Conservation (phyloP, 2,797 vertebrate genomes). For the Tangara arthus region DNA sequence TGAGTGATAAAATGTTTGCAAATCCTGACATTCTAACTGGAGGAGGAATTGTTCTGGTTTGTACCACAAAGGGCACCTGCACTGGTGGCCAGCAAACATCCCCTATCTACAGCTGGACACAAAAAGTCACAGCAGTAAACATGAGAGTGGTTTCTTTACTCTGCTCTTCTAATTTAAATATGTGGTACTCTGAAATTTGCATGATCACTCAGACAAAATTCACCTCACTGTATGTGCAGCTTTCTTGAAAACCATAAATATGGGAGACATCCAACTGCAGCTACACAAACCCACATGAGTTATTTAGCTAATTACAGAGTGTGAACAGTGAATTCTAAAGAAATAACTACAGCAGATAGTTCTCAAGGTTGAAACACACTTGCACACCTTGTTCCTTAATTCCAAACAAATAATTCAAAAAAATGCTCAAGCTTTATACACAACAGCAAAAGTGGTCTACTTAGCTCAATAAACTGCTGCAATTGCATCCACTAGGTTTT, state of each 20-base stretch:
- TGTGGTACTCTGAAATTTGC: background rate
- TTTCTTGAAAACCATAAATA: background rate
- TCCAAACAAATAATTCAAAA: background rate
- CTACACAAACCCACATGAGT: background rate
- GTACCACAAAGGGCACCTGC: background rate
- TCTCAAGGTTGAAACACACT: background rate
- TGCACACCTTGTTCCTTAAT: background rate
- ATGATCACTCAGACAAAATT: background rate
- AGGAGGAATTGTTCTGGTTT: background rate
- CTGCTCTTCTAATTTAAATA: background rate
- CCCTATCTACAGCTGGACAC: background rate
- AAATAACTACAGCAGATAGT: background rate
- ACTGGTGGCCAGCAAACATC: accelerated
- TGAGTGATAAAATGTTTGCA: background rate
- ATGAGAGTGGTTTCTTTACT: background rate
- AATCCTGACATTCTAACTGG: background rate
- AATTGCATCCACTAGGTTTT: background rate
- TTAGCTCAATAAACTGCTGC: slow-evolving; percentile 1
- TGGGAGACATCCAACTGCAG: background rate
- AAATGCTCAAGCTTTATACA: background rate
- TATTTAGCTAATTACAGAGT: slow-evolving; percentile 7
- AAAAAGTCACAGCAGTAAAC: background rate
- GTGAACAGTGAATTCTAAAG: background rate
- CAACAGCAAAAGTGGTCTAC: background rate
- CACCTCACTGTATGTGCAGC: background rate